A percentile compares a stretch with the other conserved stretches of the same genome.
Evolutionary conservation across 2,888 invertebrate species (phyloP).

Genomic region (Orthosia cruda): DNA sequence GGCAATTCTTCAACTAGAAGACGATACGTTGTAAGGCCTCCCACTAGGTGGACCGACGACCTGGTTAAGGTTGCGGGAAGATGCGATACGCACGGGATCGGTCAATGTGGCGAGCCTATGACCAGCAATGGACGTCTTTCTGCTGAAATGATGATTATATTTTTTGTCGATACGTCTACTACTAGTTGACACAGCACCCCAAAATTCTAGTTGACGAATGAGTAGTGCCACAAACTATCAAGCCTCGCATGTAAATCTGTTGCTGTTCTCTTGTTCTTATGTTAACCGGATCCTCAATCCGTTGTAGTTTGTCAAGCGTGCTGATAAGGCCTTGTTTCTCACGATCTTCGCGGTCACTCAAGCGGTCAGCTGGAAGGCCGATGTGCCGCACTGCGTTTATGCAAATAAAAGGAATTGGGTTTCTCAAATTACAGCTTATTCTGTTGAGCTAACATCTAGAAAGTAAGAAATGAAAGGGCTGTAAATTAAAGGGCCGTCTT

Average conservation of each 20-base stretch:
- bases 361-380: conserved; percentile 36
- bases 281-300: background rate
- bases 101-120: no score
- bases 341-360: conserved; percentile 20
- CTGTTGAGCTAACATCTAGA: background rate
- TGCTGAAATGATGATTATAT: no score
- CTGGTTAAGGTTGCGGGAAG: no score
- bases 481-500: no score
- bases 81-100: no score
- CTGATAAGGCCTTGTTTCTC: conserved; percentile 34
- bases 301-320: background rate
- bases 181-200: background rate
- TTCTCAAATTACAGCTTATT: background rate
- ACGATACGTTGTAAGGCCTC: no score
- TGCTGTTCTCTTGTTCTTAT: background rate
- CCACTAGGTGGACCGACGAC: no score
- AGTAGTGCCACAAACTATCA: no score
- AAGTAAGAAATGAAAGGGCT: background rate
- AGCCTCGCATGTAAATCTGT: background rate
- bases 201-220: background rate
- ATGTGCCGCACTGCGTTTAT: conserved; percentile 9
- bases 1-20: no score
- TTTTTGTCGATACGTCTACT: no score
- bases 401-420: background rate
- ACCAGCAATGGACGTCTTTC: no score